A percentile compares a stretch with the other conserved stretches of the same genome.
Conservation (phyloP, 2,888 invertebrate species). For the Neoaliturus tenellus region DNA sequence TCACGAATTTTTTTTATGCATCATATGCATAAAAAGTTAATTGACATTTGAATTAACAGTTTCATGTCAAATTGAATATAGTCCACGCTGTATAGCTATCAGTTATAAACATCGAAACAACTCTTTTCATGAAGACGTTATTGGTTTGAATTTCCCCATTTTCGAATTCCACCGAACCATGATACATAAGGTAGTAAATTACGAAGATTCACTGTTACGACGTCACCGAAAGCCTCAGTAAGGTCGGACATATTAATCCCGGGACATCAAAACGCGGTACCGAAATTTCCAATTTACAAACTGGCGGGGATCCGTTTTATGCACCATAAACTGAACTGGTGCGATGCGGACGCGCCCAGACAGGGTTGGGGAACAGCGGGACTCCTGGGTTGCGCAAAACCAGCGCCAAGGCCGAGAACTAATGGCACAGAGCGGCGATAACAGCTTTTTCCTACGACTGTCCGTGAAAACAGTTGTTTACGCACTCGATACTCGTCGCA, state of each 20-base stretch:
- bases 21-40: too few species aligned
- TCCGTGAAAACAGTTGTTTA: too few species aligned
- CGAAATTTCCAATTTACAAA: neutral
- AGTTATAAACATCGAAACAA: too few species aligned
- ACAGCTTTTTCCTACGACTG: too few species aligned
- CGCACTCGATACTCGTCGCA: too few species aligned
- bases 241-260: neutral
- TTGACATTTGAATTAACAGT: too few species aligned
- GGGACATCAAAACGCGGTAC: neutral
- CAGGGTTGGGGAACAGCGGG: neutral
- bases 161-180: too few species aligned
- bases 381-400: neutral
- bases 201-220: neutral
- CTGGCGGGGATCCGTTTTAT: neutral
- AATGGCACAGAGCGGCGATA: neutral
- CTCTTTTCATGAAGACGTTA: too few species aligned
- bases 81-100: too few species aligned
- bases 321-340: neutral
- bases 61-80: too few species aligned
- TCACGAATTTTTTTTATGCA: too few species aligned
- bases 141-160: too few species aligned
- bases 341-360: neutral
- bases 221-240: neutral
- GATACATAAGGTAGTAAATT: neutral
- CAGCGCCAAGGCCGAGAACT: neutral